Conservation (phyloP, 2,113 vertebrate species). For the Pyxicephalus adspersus region DNA sequence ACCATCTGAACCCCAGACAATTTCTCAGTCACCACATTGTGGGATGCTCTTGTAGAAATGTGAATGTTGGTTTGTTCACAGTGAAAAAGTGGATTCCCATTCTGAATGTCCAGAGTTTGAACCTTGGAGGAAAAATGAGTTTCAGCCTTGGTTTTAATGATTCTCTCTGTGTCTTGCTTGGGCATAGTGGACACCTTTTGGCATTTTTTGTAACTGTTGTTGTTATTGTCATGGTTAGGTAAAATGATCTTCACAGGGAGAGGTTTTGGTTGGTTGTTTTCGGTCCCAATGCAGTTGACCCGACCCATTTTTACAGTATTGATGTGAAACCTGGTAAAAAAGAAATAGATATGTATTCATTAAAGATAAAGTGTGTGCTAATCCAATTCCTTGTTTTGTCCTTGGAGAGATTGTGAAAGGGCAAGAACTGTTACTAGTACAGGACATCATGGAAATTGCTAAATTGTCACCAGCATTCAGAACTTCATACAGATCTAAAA, state of each 20-base stretch:
- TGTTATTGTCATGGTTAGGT: not conserved
- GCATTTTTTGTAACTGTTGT: slow-evolving; percentile 28
- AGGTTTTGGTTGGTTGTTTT: not conserved
- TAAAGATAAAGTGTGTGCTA: no score
- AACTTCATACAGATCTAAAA: no score
- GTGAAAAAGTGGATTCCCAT: slow-evolving; percentile 29
- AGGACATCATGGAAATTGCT: no score
- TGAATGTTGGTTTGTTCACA: not conserved
- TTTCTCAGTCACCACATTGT: not conserved
- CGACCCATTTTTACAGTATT: slow-evolving; percentile 50
- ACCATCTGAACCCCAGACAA: not conserved
- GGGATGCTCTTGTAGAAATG: not conserved
- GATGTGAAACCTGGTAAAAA: not conserved
- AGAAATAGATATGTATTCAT: not conserved
- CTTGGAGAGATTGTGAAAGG: no score
- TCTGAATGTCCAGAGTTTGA: slow-evolving; percentile 47
- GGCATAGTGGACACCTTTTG: not conserved
- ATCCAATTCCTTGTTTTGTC: no score
- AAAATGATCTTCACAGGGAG: not conserved
- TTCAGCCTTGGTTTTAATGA: not conserved
- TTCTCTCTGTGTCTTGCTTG: not conserved
- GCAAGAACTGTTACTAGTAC: no score
- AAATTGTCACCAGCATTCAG: no score
- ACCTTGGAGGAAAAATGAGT: not conserved
- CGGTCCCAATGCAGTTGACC: slow-evolving; percentile 1